Percentiles rank a stretch among this genome's conserved stretches.
Conservation (phyloP, 1,140 invertebrate species). For the Hyles euphorbiae region DNA sequence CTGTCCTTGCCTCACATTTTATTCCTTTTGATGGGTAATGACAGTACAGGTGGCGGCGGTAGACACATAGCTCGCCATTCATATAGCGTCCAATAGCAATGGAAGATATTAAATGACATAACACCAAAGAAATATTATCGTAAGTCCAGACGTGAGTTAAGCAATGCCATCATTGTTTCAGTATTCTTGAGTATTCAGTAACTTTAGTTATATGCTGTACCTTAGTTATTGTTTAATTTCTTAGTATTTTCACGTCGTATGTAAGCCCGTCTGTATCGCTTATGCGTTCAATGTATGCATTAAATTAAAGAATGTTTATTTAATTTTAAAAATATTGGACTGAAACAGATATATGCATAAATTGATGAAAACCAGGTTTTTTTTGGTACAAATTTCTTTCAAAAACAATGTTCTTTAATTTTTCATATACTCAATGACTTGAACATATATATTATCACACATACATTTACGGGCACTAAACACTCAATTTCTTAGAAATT, state of each 20-base stretch:
- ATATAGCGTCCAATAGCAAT: conserved; percentile 67
- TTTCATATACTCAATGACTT: conserved; percentile 15
- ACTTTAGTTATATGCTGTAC: conserved; percentile 10
- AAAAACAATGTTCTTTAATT: too few species aligned
- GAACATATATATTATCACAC: conserved; percentile 16
- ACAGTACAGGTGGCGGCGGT: not conserved
- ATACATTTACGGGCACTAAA: conserved; percentile 3
- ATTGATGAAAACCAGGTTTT: too few species aligned
- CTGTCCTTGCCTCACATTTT: too few species aligned
- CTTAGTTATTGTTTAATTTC: conserved; percentile 9
- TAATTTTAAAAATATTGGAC: too few species aligned
- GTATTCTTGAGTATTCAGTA: conserved; percentile 67
- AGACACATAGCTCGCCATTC: conserved; percentile 42
- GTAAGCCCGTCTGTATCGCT: conserved; percentile 7
- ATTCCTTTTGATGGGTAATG: not conserved
- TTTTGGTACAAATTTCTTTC: too few species aligned
- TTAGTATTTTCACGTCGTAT: conserved; percentile 1
- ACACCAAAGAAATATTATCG: conserved; percentile 69
- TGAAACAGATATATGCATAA: too few species aligned
- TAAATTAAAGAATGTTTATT: too few species aligned
- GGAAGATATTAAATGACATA: conserved; percentile 58
- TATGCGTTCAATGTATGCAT: too few species aligned
- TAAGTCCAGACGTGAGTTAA: conserved; percentile 55
- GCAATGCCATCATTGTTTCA: conserved; percentile 61
- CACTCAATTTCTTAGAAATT: too few species aligned